Evolutionary conservation across 2,113 vertebrate species (phyloP), one percentile per base, ranked within the genome.

Genomic region (Xenopus laevis): DNA sequence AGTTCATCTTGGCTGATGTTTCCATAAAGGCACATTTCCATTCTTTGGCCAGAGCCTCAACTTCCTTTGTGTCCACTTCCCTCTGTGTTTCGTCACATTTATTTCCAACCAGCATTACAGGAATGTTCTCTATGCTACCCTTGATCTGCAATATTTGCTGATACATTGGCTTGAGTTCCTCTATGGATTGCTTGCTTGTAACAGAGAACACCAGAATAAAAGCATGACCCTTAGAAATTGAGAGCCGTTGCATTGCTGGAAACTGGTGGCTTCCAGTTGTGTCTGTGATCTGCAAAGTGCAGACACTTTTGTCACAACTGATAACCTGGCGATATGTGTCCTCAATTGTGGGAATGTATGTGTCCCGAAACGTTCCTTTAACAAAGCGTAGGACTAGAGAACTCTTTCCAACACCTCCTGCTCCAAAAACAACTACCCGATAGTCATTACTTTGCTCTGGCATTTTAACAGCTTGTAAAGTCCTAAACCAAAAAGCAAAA

Each of bases 11-110:
- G 88, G 96, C 96, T 0, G 96, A 98, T 10, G 96, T 98, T 89
- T 98, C 96, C 95, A 98, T 98, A 89, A 98, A 98, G 82, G 95
- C 94, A 80, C 96, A 98, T 78, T 97, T 96, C 96, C 96, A 98
- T 82, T 92, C 87, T 86, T 90, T 91, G 78, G 96, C 94, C 91
- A 96, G 50, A 1, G 95, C 94, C 82, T 98, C 95, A 0, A 95
- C 96, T 10, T 96, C 95, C 46, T 90, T 86, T 65, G 94, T 94
- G 83, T 96, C 92, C 88, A 98, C 95, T 86, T 98, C 96, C 17
- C 96, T 87, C 85, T 92, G 94, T n/a, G 95, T 95, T 86, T 98
- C 96, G 10, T 98, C 96, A 0, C 95, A 96, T 88, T 98, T 98
- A 91, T 98, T 98, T 71, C 95, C 96, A 79, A 98, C 96, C 71